Evolutionary conservation across 1,140 invertebrate species (phyloP).

Genomic region (Antheraea mylitta): DNA sequence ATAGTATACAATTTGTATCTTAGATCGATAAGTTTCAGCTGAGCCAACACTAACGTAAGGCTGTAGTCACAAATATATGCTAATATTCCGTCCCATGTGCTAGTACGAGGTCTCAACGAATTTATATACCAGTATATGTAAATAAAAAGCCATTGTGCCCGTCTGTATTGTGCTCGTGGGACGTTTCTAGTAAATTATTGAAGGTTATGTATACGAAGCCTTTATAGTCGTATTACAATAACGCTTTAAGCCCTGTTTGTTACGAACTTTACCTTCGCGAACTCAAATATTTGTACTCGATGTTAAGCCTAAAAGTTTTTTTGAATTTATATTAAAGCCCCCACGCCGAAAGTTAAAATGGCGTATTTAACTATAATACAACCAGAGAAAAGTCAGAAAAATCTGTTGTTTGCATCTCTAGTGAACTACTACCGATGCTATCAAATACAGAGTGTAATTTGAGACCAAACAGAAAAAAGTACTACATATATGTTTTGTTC

Average conservation of each 20-base stretch:
- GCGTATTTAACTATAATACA: too few relatives aligned
- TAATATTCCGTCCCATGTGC: slow-evolving; percentile 41
- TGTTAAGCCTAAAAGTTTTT: too few relatives aligned
- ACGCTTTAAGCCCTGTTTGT: not conserved
- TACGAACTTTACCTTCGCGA: too few relatives aligned
- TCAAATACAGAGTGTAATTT: too few relatives aligned
- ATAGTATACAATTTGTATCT: not conserved
- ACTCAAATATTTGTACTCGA: too few relatives aligned
- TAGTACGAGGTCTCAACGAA: slow-evolving; percentile 33
- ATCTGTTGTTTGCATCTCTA: too few relatives aligned
- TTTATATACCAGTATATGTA: slow-evolving; percentile 28
- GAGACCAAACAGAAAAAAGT: too few relatives aligned
- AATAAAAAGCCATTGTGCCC: not conserved
- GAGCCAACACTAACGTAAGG: not conserved
- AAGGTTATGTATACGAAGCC: not conserved
- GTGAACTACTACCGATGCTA: too few relatives aligned
- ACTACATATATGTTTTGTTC: too few relatives aligned
- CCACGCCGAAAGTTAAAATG: too few relatives aligned
- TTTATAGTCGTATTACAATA: not conserved
- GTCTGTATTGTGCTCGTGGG: not conserved
- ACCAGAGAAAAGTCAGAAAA: too few relatives aligned
- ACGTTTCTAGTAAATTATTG: not conserved
- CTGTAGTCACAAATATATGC: slow-evolving; percentile 34
- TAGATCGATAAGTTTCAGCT: not conserved
- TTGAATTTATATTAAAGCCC: too few relatives aligned